Percentiles rank a stretch among this genome's conserved stretches.
phyloP scores from a whole-genome alignment of 2,888 invertebrate genomes.

The Cryptosula pallasiana region DNA sequence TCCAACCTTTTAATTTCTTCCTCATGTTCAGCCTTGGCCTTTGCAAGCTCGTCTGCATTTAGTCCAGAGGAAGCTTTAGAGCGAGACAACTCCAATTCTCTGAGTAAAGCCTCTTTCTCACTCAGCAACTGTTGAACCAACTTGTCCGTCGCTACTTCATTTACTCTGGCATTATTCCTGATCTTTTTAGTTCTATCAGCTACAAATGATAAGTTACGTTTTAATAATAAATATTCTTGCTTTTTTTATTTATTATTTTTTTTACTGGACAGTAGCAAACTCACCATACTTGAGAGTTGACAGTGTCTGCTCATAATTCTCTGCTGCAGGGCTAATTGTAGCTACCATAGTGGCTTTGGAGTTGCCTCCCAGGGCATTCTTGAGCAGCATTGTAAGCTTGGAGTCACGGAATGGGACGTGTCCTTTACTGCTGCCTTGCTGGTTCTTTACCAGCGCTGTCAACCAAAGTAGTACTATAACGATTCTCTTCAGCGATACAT shows the following conservation, averaged over 20 bases:
- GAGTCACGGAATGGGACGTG: slow-evolving; percentile 32
- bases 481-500: too few species aligned
- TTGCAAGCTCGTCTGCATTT: slow-evolving; percentile 30
- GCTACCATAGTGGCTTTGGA: slow-evolving; percentile 37
- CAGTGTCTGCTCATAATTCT: slow-evolving; percentile 36
- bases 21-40: slow-evolving; percentile 31
- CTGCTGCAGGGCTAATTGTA: slow-evolving; percentile 34
- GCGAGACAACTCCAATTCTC: slow-evolving; percentile 30
- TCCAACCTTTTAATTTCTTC: slow-evolving; percentile 27
- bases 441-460: slow-evolving; percentile 6
- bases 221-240: too few species aligned
- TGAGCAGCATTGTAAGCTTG: slow-evolving; percentile 33
- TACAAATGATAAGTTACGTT: slow-evolving; percentile 27
- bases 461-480: too few species aligned
- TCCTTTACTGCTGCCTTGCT: background rate
- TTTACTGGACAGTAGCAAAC: background rate
- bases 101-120: slow-evolving; percentile 33
- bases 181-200: slow-evolving; percentile 34
- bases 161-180: slow-evolving; percentile 32
- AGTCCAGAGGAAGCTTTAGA: slow-evolving; percentile 26
- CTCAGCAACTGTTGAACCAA: slow-evolving; percentile 32
- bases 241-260: too few species aligned
- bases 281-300: slow-evolving; percentile 35
- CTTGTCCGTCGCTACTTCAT: slow-evolving; percentile 32
- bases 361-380: slow-evolving; percentile 40